A percentile compares a stretch with the other conserved stretches of the same genome.
Conservation (phyloP, 2,113 vertebrate species). For the Gracilinanus agilis region DNA sequence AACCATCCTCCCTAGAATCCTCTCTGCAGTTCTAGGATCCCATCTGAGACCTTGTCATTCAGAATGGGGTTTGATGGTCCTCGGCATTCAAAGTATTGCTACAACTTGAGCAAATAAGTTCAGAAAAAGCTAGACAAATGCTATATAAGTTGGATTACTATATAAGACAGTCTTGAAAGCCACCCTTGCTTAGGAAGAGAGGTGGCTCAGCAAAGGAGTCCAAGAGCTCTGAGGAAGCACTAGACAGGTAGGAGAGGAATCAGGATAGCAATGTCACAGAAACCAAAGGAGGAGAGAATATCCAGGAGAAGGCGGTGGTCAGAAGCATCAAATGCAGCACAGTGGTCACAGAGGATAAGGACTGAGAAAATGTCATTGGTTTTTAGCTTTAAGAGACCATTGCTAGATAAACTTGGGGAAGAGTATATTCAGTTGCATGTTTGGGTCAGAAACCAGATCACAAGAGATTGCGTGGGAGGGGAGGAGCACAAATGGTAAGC, state of each 20-base stretch:
- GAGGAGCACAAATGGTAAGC: neutral
- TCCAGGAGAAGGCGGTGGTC: neutral
- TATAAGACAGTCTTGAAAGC: no score
- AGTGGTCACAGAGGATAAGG: no score
- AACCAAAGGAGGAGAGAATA: neutral
- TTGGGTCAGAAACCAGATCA: neutral
- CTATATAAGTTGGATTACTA: slow-evolving; percentile 84
- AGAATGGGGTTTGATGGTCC: no score
- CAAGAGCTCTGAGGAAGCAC: no score
- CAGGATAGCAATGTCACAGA: no score
- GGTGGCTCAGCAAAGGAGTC: no score
- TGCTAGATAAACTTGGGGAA: neutral
- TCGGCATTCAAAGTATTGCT: no score
- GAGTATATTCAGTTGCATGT: neutral
- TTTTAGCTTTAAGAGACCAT: neutral
- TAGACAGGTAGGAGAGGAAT: no score
- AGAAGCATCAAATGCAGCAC: neutral
- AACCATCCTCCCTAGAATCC: no score
- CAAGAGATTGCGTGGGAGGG: neutral
- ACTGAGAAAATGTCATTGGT: neutral
- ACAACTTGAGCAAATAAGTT: slow-evolving; percentile 84
- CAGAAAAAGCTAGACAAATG: slow-evolving; percentile 82
- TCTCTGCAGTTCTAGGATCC: no score
- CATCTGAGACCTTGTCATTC: no score
- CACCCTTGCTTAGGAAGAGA: no score